A percentile compares a stretch with the other conserved stretches of the same genome.
Evolutionary conservation across 2,797 vertebrate species (phyloP).

Genomic region (Ctenopoma kingsleyae): DNA sequence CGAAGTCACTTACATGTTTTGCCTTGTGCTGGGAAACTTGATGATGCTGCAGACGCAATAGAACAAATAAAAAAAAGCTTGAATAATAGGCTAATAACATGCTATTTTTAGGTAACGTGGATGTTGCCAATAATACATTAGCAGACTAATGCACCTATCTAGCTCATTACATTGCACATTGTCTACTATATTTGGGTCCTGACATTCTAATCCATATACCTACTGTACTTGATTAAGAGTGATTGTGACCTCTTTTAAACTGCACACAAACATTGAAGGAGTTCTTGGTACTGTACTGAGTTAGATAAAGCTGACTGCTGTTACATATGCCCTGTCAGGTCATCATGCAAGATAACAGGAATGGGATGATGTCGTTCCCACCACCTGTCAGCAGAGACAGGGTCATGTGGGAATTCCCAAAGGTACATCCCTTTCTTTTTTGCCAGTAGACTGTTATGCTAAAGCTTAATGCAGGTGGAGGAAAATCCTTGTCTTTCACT

Average conservation of each 20-base stretch:
- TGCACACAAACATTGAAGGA: neutral
- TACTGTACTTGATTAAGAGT: neutral
- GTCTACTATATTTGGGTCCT: no score
- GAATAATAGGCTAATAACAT: neutral
- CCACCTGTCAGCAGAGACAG: constrained; percentile 86
- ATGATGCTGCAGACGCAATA: neutral
- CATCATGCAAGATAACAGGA: constrained; percentile 70
- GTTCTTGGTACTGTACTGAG: neutral
- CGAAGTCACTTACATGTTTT: neutral
- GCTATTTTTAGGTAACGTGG: neutral
- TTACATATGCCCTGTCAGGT: constrained; percentile 23
- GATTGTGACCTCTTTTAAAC: neutral
- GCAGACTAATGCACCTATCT: neutral
- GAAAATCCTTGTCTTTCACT: no score
- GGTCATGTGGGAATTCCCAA: constrained; percentile 87
- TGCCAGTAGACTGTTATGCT: neutral
- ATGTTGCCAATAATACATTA: neutral
- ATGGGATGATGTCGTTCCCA: constrained; percentile 71
- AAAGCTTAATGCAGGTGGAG: neutral
- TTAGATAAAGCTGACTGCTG: neutral
- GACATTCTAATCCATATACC: neutral
- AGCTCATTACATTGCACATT: neutral
- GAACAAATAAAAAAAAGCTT: neutral
- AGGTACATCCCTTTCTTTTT: constrained; percentile 77
- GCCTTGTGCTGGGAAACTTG: neutral